Evolutionary conservation across 2,888 invertebrate genomes (phyloP), one percentile per base, ranked within the genome.

Genomic region (Hofmannophila pseudospretella): DNA sequence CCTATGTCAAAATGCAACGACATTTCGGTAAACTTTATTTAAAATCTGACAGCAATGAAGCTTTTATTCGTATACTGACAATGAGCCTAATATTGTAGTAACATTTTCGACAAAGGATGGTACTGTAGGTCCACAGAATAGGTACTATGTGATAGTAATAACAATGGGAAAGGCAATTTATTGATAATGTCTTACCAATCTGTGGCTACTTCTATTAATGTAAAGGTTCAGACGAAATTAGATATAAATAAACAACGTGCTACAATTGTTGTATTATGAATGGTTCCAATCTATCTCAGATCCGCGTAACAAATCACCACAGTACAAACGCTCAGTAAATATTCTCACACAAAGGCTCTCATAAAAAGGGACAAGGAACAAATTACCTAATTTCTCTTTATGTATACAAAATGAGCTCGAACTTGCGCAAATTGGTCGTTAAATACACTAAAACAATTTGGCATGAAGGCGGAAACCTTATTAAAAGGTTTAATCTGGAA

Each of bases 341-440:
- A 69, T 64, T 64, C 47, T 45, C 49, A 45, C 54, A 65, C 63
- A 67, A 61, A 67, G 58, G 53, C 51, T 52, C 54, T 54, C 53
- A 63, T 62, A 57, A 67, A 49, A 25, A 31, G n/a, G 62, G 65
- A 63, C 65, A 65, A 52, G 67, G 54, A 74, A 76, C 69, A 77
- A 76, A 80, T 81, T 75, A 58, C 71, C 68, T 73, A 73, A 78
- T 80, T 78, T 71, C 63, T 67, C 68, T 70, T 73, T 71, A 72
- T 67, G 69, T 72, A 65, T 67, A 69, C 65, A 67, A 70, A 80
- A 76, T 76, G 70, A 75, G 70, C 64, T 65, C 47, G 53, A 73
- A 72, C 65, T 70, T 71, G 62, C 66, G 67, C 54, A 64, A 69
- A 76, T 78, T 76, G 71, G 69, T 61, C 64, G 64, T 72, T 74